These are phyloP conservation scores for Diachasma alloeum DNA, from an alignment of 1,140 invertebrate species.

Conservation along the genomic window DNA sequence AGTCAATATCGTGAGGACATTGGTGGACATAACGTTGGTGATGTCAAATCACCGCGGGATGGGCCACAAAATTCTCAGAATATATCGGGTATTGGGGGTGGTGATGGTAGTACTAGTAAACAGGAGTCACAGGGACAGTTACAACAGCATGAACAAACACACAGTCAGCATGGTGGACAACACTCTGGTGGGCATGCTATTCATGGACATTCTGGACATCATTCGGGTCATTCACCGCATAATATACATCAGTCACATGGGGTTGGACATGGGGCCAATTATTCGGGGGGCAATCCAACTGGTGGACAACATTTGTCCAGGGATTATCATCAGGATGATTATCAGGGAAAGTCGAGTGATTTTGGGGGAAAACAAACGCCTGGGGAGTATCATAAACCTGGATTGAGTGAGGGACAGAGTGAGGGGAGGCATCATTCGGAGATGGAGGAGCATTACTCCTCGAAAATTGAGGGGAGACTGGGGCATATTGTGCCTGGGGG, in stretches of 20 bases:
- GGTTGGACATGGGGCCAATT: background rate
- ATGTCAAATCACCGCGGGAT: constrained; percentile 60
- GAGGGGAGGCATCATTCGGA: constrained; percentile 48
- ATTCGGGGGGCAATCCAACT: background rate
- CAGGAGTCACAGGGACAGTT: constrained; percentile 37
- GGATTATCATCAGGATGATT: constrained; percentile 36
- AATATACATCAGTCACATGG: background rate
- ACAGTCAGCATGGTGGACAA: constrained; percentile 35
- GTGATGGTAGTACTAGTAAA: constrained; percentile 42
- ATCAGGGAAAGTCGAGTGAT: constrained; percentile 39
- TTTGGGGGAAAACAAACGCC: constrained; percentile 36
- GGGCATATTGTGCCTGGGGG: constrained; percentile 46
- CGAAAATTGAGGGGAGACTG: constrained; percentile 53
- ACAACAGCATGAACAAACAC: constrained; percentile 7
- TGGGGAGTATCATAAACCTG: constrained; percentile 35
- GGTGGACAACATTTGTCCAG: background rate
- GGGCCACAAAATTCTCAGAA: constrained; percentile 51
- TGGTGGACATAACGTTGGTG: constrained; percentile 59
- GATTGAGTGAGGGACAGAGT: background rate
- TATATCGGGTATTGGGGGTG: constrained; percentile 55
- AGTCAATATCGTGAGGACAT: constrained; percentile 67
- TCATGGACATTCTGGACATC: constrained; percentile 44
- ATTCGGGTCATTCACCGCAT: constrained; percentile 20
- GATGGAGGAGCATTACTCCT: constrained; percentile 58
- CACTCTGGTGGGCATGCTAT: background rate